Evolutionary conservation across 2,113 vertebrate genomes (phyloP).

Genomic region (Gobio gobio): DNA sequence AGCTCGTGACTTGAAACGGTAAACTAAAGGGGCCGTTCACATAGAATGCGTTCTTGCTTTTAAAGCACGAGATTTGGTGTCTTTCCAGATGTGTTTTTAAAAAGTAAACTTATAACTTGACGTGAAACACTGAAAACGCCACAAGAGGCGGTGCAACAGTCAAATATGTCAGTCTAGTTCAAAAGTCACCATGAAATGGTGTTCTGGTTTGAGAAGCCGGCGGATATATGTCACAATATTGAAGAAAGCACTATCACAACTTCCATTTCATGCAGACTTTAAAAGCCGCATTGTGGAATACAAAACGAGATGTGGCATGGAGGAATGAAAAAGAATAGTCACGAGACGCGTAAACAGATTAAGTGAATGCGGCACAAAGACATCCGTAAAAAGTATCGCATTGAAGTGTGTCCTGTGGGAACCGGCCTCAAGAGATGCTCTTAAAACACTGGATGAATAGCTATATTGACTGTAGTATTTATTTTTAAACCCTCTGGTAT

Average conservation of each 20-base stretch:
- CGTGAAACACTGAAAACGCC: too few relatives aligned
- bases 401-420: not conserved
- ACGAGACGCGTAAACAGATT: not conserved
- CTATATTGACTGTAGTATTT: not conserved
- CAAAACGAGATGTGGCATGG: not conserved
- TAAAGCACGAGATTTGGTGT: not conserved
- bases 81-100: too few relatives aligned
- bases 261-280: too few relatives aligned
- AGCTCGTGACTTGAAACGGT: not conserved
- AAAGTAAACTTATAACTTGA: too few relatives aligned
- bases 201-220: too few relatives aligned
- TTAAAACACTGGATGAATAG: not conserved
- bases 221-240: too few relatives aligned
- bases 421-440: not conserved
- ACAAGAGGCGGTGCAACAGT: too few relatives aligned
- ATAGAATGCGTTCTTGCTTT: not conserved
- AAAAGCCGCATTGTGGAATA: not conserved
- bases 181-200: too few relatives aligned
- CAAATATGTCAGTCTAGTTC: too few relatives aligned
- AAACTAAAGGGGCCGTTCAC: not conserved
- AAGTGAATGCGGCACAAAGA: not conserved
- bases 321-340: not conserved
- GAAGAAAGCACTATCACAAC: too few relatives aligned
- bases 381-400: not conserved
- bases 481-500: not conserved